Conservation (phyloP, 1,140 invertebrate genomes). For the Drosophila neocordata region DNA sequence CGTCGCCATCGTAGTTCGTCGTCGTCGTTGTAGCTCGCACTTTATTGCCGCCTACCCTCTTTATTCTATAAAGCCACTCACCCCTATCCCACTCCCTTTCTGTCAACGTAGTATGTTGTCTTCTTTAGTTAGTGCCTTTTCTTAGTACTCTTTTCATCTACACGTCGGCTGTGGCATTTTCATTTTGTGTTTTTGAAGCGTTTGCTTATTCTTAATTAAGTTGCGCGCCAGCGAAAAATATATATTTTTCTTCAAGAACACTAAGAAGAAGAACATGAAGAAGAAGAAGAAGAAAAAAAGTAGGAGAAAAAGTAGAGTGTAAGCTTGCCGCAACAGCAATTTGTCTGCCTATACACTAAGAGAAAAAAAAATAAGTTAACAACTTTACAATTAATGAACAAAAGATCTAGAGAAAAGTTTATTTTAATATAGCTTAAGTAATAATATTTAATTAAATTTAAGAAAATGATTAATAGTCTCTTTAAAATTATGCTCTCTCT, state of each 20-base stretch:
- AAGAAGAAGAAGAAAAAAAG: too few relatives aligned
- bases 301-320: too few relatives aligned
- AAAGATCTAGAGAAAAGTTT: too few relatives aligned
- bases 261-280: too few relatives aligned
- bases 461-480: neutral
- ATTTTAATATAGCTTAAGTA: too few relatives aligned
- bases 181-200: conserved; percentile 45
- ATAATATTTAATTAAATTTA: too few relatives aligned
- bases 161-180: conserved; percentile 28
- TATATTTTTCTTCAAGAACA: conserved; percentile 9
- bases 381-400: neutral
- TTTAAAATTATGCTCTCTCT: neutral
- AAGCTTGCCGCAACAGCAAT: conserved; percentile 12
- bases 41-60: conserved; percentile 13
- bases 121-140: conserved; percentile 11
- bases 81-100: conserved; percentile 8
- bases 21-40: neutral
- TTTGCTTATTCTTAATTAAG: conserved; percentile 76
- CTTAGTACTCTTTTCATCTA: conserved; percentile 1
- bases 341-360: conserved; percentile 11
- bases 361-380: neutral
- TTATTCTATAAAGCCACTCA: neutral
- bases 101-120: neutral
- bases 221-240: conserved; percentile 36
- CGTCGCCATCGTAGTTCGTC: conserved; percentile 39